phyloP scores from a whole-genome alignment of 2,888 invertebrate species.

The Plutella xylostella region DNA sequence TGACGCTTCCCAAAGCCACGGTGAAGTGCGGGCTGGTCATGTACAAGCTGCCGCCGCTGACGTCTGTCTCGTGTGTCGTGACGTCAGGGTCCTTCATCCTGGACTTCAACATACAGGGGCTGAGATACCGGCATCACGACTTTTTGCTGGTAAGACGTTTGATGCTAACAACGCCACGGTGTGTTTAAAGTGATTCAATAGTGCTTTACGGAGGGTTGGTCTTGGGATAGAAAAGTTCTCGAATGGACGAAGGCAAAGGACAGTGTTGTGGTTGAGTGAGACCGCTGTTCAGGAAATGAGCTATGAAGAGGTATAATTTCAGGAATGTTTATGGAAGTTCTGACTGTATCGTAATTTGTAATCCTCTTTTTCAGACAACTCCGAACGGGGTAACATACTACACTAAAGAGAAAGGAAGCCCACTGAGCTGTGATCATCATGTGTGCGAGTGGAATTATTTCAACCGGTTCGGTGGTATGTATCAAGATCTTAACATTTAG shows the following conservation, averaged over 20 bases:
- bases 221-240: no score
- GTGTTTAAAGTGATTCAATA: no score
- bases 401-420: slow-evolving; percentile 44
- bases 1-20: slow-evolving; percentile 48
- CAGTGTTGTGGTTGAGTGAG: no score
- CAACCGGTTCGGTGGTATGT: slow-evolving; percentile 54
- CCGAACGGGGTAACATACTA: slow-evolving; percentile 54
- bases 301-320: no score
- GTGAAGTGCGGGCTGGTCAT: slow-evolving; percentile 58
- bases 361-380: slow-evolving; percentile 30
- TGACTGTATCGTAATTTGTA: no score
- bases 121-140: slow-evolving; percentile 54
- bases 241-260: no score
- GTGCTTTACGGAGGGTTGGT: no score
- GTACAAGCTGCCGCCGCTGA: slow-evolving; percentile 58
- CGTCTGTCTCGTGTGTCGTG: slow-evolving; percentile 54
- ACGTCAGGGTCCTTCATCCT: slow-evolving; percentile 58
- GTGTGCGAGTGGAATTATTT: slow-evolving; percentile 62
- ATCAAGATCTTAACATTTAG: no score
- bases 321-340: no score
- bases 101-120: slow-evolving; percentile 58
- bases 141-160: slow-evolving; percentile 45
- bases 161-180: no score
- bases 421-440: slow-evolving; percentile 49
- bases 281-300: no score